phyloP scores from a whole-genome alignment of 2,113 vertebrate genomes.

The Elaphurus davidianus region DNA sequence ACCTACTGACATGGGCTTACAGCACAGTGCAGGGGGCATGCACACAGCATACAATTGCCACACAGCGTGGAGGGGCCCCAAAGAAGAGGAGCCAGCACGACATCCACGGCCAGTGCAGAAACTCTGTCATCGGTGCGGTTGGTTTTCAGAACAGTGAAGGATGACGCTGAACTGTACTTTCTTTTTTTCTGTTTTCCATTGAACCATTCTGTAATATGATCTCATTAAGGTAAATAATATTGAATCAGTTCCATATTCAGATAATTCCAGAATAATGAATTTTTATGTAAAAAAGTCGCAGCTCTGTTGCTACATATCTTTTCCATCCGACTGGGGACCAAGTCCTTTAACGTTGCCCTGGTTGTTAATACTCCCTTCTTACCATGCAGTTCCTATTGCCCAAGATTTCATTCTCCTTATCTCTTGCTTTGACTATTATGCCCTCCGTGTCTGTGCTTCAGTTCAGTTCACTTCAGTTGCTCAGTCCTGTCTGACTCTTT shows the following conservation, averaged over 20 bases:
- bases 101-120: not conserved
- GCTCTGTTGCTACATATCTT: not conserved
- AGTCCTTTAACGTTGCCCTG: not conserved
- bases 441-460: not conserved
- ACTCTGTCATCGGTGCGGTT: not conserved
- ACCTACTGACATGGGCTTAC: too few species aligned
- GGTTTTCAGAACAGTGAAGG: not conserved
- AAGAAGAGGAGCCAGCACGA: not conserved
- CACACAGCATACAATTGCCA: fast-evolving
- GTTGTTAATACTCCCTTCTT: not conserved
- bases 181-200: not conserved
- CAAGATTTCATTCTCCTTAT: not conserved
- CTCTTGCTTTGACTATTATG: not conserved
- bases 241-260: not conserved
- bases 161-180: not conserved
- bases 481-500: too few species aligned
- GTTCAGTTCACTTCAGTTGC: too few species aligned
- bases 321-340: not conserved
- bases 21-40: not conserved
- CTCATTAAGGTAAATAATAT: not conserved
- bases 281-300: not conserved
- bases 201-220: not conserved
- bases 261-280: not conserved
- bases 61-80: not conserved
- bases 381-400: not conserved